A percentile compares a stretch with the other conserved stretches of the same genome.
Evolutionary conservation across 2,888 invertebrate genomes (phyloP).

Genomic region (Trichogramma evanescens): DNA sequence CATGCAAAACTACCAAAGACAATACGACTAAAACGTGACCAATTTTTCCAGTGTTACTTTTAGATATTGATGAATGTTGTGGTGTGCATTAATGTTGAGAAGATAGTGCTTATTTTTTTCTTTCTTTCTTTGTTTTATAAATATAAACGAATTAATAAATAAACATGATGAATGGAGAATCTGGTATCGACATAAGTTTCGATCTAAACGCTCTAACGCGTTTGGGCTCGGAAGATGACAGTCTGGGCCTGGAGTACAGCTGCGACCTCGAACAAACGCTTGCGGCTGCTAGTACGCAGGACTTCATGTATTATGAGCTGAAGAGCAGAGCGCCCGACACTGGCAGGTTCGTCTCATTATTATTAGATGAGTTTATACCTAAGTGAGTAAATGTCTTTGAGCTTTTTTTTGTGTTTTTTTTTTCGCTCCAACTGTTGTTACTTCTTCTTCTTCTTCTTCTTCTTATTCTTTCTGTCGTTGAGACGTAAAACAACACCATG

Average conservation of each 20-base stretch:
- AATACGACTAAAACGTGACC: no score
- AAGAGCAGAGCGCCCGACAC: slow-evolving; percentile 57
- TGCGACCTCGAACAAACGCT: slow-evolving; percentile 54
- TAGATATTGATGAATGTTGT: no score
- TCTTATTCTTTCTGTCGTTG: no score
- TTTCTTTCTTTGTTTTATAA: not conserved
- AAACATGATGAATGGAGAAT: slow-evolving; percentile 41
- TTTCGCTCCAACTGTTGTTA: no score
- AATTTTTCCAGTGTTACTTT: no score
- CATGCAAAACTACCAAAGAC: no score
- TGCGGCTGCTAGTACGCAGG: slow-evolving; percentile 51
- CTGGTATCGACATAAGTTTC: slow-evolving; percentile 60
- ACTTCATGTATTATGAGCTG: slow-evolving; percentile 59
- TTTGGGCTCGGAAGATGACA: slow-evolving; percentile 43
- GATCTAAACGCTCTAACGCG: slow-evolving; percentile 56
- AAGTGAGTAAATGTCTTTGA: no score
- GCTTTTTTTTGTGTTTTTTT: no score
- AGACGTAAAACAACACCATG: no score
- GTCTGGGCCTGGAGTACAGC: slow-evolving; percentile 50
- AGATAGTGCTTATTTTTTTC: slow-evolving; percentile 1
- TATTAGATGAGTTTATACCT: not conserved
- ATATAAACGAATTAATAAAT: no score
- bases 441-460: no score
- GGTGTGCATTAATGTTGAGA: no score
- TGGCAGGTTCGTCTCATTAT: slow-evolving; percentile 49